Base-by-base conservation (phyloP, 53 echinoderm and acorn worm species). In the Crossaster papposus region DNA sequence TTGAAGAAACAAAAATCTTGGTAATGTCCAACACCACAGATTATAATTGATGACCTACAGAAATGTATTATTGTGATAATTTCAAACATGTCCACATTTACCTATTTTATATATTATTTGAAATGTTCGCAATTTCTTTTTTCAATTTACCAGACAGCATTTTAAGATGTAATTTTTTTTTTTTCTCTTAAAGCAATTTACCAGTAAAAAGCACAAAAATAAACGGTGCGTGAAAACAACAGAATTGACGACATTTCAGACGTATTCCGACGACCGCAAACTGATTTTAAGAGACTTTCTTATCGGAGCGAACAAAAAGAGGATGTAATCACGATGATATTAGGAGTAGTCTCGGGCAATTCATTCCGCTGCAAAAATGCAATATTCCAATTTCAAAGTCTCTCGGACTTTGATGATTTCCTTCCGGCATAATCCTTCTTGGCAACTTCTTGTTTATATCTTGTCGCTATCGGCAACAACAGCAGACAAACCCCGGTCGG, bases 331-430 rank as follows among this genome's bases (percentile, higher is more conserved):
- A 58, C 28, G 68, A 68, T 44, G 9, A 11, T 11, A 68, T 68
- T 11, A 10, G 28, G 28, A 68, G 68, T 20, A 28, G 58, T 58
- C 28, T 3, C 20, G 4, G 68, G 68, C 28, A 68, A 28, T 5
- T 68, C 29, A 28, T 10, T 68, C 74, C 12, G 24, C 34, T 12
- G 34, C 70, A 73, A 32, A 73, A 32, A 14, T 12, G 74, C 44
- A 44, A 44, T 68, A 82, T 70, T 82, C 70, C 28, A 82, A 82
- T 82, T 82, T 82, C 82, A 82, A 14, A 36, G 82, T 82, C 82
- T 68, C 82, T 35, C 65, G 17, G 52, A 26, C 72, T 84, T 29
- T 72, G 72, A 72, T 17, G 50, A 72, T 71, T 50, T 84, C 72
- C 84, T 84, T 83, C 83, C 70, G 83, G 34, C 23, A 35, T 65